Evolutionary conservation across 2,113 vertebrate species (phyloP), one percentile per base, ranked within the genome.

Genomic region (Microtus richardsoni): DNA sequence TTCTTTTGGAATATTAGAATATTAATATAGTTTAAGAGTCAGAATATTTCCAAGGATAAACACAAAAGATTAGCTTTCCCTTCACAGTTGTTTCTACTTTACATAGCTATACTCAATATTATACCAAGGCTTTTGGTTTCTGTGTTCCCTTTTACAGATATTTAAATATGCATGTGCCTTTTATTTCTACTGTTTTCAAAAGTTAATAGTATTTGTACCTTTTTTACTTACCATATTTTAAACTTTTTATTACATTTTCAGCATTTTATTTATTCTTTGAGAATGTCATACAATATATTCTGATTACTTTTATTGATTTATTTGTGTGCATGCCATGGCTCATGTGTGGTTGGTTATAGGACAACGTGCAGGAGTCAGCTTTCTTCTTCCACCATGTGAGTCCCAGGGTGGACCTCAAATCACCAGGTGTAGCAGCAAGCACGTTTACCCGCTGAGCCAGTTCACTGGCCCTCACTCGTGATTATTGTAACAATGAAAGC

Each of bases 1-100:
- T n/a, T 74, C 33, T 95, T 94, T 66, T 68, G 41, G 3, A 89
- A 52, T 68, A 87, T 73, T 49, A 68, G 87, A 89, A 92, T 36
- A 88, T 71, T 73, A 58, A 91, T 80, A 44, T 80, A 24, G 28
- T 49, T 91, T 89, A 86, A 95, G 62, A 94, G 36, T 80, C 30
- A 92, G 82, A 83, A 22, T 47, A 71, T 66, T 89, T 30, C 75
- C 64, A 96, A 96, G 86, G 5, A 17, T 77, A 91, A 83, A 80
- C 22, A 96, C 58, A 41, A 86, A n/a, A 82, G 89, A 33, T 86
- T 89, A 44, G 60, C 39, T 58, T 52, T 58, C 30, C 3, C 21
- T 88, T 89, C 78, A 78, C 70, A 86, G 73, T 79, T 52, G 1
- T 16, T 83, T 89, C 36, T 14, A 58, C 13, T 74, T 88, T 79